phyloP scores from a whole-genome alignment of 2,888 invertebrate species.

The Blastobasis lacticolella region DNA sequence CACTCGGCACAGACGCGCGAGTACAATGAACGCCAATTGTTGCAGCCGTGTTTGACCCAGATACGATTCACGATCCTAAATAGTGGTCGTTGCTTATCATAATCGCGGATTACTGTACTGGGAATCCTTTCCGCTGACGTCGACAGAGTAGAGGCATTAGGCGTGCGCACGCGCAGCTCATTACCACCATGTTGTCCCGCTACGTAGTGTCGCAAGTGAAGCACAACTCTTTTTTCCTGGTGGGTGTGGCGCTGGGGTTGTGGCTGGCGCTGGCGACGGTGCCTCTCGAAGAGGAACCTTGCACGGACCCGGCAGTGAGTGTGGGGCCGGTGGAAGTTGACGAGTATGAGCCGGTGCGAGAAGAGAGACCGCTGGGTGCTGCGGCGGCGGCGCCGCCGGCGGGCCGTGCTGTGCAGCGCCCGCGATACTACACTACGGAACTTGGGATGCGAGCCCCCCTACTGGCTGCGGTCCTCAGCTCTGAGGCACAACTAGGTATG shows the following conservation, averaged over 20 bases:
- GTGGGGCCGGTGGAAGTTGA: conserved; percentile 25
- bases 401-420: conserved; percentile 79
- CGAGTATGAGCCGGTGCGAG: conserved; percentile 57
- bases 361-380: conserved; percentile 39
- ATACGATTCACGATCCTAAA: too few relatives aligned
- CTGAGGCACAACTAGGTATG: conserved; percentile 75
- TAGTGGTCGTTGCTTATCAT: neutral
- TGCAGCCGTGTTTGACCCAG: too few relatives aligned
- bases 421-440: conserved; percentile 96
- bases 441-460: conserved; percentile 85
- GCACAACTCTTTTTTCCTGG: conserved; percentile 73
- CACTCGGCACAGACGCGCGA: too few relatives aligned
- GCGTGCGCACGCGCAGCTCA: neutral
- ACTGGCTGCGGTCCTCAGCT: conserved; percentile 89
- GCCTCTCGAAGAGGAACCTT: conserved; percentile 53
- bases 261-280: conserved; percentile 69
- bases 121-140: neutral
- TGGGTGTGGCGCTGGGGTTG: conserved; percentile 72
- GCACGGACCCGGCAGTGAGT: conserved; percentile 16
- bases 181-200: conserved; percentile 49
- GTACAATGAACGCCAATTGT: too few relatives aligned
- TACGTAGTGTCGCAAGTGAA: conserved; percentile 64
- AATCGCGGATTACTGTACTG: neutral
- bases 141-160: neutral
- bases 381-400: conserved; percentile 28